phyloP scores from a whole-genome alignment of 2,797 vertebrate genomes.

The Florisuga fusca region DNA sequence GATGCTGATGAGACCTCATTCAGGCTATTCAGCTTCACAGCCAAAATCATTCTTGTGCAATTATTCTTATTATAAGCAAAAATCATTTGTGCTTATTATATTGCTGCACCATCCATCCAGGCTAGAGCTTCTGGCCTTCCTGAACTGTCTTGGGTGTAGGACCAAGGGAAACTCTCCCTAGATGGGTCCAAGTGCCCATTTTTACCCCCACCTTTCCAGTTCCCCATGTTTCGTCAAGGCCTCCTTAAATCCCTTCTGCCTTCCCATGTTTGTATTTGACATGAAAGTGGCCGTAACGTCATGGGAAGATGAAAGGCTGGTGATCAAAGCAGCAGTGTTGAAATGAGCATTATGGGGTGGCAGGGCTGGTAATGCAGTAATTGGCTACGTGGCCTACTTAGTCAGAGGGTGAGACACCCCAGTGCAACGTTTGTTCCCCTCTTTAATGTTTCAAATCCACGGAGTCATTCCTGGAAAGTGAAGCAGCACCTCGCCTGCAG shows the following conservation, averaged over 20 bases:
- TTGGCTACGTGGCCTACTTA: conserved; percentile 65
- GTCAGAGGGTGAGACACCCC: conserved; percentile 12
- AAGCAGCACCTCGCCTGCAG: background rate
- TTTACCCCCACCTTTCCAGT: background rate
- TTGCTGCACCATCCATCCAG: background rate
- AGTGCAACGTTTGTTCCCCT: conserved; percentile 27
- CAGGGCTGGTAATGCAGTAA: conserved; percentile 58
- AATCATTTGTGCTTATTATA: fast-evolving
- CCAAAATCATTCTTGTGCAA: background rate
- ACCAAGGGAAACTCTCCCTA: background rate
- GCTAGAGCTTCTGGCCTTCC: background rate
- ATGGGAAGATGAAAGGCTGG: conserved; percentile 53
- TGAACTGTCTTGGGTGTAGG: background rate
- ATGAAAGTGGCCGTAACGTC: conserved; percentile 62
- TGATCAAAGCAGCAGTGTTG: conserved; percentile 68
- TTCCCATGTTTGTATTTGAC: conserved; percentile 34
- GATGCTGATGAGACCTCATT: background rate
- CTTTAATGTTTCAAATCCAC: conserved; percentile 9
- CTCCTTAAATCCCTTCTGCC: conserved; percentile 42
- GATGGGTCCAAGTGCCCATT: background rate
- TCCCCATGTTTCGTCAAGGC: background rate
- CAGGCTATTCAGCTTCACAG: background rate
- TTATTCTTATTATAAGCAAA: too few species aligned
- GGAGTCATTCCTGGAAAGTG: background rate
- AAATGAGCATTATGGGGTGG: conserved; percentile 59